Conservation (phyloP, 2,888 invertebrate genomes). For the Geotrupes spiniger region DNA sequence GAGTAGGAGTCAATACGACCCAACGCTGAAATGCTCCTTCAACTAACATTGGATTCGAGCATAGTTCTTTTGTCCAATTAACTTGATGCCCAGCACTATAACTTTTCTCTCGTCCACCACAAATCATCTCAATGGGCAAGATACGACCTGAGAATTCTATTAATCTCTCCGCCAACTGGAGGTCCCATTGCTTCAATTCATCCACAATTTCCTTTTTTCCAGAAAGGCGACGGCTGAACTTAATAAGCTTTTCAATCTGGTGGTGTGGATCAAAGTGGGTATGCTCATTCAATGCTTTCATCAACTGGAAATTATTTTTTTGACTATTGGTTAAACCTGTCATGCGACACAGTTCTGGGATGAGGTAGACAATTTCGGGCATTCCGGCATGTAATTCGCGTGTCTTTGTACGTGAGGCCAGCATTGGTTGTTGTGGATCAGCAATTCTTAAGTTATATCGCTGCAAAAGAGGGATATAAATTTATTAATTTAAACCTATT, state of each 20-base stretch:
- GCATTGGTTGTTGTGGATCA: conserved; percentile 66
- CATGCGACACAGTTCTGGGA: conserved; percentile 82
- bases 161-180: conserved; percentile 63
- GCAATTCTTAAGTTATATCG: conserved; percentile 66
- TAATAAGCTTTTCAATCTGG: conserved; percentile 63
- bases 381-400: conserved; percentile 71
- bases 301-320: conserved; percentile 56
- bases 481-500: too few relatives aligned
- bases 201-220: conserved; percentile 51
- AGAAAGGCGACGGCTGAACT: conserved; percentile 64
- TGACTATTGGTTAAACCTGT: conserved; percentile 70
- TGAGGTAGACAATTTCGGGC: conserved; percentile 65
- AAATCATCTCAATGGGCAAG: conserved; percentile 63
- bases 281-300: conserved; percentile 68
- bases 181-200: conserved; percentile 70
- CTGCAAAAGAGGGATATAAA: conserved; percentile 42
- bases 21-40: conserved; percentile 48
- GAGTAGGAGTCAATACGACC: conserved; percentile 54
- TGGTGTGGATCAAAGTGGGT: conserved; percentile 71
- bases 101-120: conserved; percentile 43
- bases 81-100: conserved; percentile 54
- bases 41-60: conserved; percentile 51
- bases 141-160: conserved; percentile 63
- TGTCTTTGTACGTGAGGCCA: conserved; percentile 68
- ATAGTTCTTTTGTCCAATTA: conserved; percentile 75